phyloP scores from a whole-genome alignment of 2,113 vertebrate genomes.

The Helogale parvula region DNA sequence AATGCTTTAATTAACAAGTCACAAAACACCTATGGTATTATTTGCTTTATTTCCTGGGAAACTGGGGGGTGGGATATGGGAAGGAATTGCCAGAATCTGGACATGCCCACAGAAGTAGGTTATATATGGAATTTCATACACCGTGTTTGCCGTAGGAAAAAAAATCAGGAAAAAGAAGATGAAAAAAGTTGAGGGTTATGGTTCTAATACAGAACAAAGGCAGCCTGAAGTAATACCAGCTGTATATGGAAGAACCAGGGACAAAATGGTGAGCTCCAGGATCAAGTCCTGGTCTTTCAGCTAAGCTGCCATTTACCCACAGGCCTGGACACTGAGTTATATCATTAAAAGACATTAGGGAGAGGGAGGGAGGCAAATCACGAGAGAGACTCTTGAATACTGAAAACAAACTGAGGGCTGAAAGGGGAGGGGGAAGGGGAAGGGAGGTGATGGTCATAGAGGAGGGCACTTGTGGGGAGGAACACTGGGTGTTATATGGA shows the following conservation, averaged over 20 bases:
- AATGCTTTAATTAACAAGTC: constrained; percentile 37
- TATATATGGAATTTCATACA: constrained; percentile 57
- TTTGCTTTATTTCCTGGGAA: constrained; percentile 55
- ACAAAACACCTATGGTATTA: not conserved
- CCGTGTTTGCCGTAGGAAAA: not conserved
- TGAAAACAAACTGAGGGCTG: too few species aligned
- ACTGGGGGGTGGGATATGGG: not conserved
- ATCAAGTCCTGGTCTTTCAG: not conserved
- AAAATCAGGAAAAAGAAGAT: not conserved
- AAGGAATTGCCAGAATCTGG: constrained; percentile 55
- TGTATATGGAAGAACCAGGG: constrained; percentile 5
- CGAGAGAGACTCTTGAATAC: too few species aligned
- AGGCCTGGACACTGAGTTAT: not conserved
- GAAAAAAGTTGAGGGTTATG: not conserved
- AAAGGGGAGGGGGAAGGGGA: too few species aligned
- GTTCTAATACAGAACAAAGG: constrained; percentile 59
- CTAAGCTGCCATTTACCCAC: not conserved
- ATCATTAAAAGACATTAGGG: not conserved
- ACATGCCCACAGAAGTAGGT: constrained; percentile 32
- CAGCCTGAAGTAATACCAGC: constrained; percentile 38
- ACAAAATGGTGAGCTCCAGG: not conserved
- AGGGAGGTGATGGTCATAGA: too few species aligned
- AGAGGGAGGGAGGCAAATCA: too few species aligned
- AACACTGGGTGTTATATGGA: too few species aligned
- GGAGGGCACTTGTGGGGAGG: too few species aligned